Evolutionary conservation across 2,797 vertebrate species (phyloP).

Genomic region (Hipposideros larvatus): DNA sequence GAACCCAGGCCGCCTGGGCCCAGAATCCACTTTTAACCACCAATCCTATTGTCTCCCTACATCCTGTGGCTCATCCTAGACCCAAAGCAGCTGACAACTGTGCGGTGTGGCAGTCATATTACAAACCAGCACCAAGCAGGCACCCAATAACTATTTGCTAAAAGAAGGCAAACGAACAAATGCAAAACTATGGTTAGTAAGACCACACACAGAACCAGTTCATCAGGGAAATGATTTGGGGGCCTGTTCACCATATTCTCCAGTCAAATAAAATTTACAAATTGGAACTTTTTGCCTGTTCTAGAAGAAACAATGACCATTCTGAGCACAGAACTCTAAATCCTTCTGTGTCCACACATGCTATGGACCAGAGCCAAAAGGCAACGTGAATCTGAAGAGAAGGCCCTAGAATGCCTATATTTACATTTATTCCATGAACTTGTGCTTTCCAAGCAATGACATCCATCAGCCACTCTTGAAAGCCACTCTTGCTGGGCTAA

Average conservation of each 20-base stretch:
- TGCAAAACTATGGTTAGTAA: background rate
- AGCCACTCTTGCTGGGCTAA: conserved; percentile 36
- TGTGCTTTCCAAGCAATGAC: background rate
- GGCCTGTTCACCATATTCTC: background rate
- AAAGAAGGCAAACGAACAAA: conserved; percentile 28
- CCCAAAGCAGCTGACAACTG: background rate
- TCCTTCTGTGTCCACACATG: background rate
- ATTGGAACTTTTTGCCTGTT: conserved; percentile 27
- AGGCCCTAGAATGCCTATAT: conserved; percentile 32
- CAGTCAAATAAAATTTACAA: conserved; percentile 41
- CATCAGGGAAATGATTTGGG: background rate
- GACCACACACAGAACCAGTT: background rate
- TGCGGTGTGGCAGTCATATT: background rate
- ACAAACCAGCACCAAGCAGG: background rate
- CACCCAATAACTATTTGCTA: conserved; percentile 48
- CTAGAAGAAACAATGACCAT: conserved; percentile 23
- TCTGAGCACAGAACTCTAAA: conserved; percentile 51
- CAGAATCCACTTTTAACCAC: background rate
- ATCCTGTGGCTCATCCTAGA: background rate
- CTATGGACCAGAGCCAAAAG: conserved; percentile 5
- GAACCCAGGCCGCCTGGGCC: background rate
- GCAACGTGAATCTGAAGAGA: background rate
- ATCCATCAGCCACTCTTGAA: background rate
- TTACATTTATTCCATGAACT: conserved; percentile 61
- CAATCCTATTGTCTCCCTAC: background rate